Evolutionary conservation across 1,140 invertebrate species (phyloP), one percentile per base, ranked within the genome.

Genomic region (Dreissena rostriformis): DNA sequence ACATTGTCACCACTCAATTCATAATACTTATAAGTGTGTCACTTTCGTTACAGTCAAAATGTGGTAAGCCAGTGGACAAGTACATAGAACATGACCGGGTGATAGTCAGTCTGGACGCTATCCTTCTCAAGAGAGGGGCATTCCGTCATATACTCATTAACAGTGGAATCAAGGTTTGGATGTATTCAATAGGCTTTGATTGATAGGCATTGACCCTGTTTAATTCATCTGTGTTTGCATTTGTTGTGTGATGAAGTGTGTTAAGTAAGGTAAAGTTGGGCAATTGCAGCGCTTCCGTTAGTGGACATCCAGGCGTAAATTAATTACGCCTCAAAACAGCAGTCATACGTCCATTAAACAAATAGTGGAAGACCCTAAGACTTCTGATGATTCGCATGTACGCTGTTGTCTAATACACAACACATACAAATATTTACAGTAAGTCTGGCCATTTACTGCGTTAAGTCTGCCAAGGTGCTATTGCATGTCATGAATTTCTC

Each of bases 1-100:
- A n/a, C n/a, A n/a, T n/a, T 61, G 17, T 4, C 2, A 61, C 22
- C 57, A 61, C 6, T 19, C 57, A 61, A n/a, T 19, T 24, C 22
- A 61, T 6, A 24, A 61, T 61, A 11, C 2, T 24, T 24, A 61
- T n/a, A 61, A 61, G 17, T 5, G 17, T 61, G 2, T 61, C 11
- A 61, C 57, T 61, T 24, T 61, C 17, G 12, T 95, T 95, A 90
- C 91, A 97, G 97, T 94, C 95, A 28, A 94, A 94, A 75, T 98
- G 97, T 89, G 95, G 95, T 17, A 93, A 95, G 81, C 91, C 96
- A 28, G 96, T 97, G 19, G 97, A 98, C 89, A 97, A 97, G 91
- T 98, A 98, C 87, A 96, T 98, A 77, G 97, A 98, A 93, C 97
- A 97, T 93, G 97, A 98, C 91, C 95, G 95, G 28, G 95, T 97